These are phyloP conservation scores for Centropus unirufus DNA, from an alignment of 2,113 vertebrate genomes.

Conservation along the genomic window DNA sequence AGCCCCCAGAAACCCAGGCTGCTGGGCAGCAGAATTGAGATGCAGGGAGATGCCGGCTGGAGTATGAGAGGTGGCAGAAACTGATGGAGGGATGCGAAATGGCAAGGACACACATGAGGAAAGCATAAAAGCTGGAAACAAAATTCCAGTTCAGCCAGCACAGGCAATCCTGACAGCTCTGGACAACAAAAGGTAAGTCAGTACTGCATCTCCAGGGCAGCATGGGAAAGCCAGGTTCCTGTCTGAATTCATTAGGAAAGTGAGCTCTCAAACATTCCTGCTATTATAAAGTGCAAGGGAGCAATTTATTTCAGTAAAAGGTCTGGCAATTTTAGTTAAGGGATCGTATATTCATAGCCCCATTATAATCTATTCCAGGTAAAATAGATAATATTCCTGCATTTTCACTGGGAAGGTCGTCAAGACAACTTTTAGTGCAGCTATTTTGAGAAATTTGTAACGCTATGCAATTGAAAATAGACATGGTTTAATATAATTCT, in stretches of 20 bases:
- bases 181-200: not conserved
- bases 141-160: not conserved
- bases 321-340: not conserved
- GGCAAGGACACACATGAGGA: not conserved
- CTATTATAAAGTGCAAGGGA: not conserved
- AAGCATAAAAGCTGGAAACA: not conserved
- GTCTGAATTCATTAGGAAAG: not conserved
- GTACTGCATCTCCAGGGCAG: not conserved
- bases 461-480: not conserved
- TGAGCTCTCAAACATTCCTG: not conserved
- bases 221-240: not conserved
- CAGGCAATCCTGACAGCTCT: not conserved
- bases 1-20: not conserved
- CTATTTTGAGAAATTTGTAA: not conserved
- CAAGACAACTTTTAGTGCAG: conserved; percentile 1
- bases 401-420: conserved; percentile 4
- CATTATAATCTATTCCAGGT: not conserved
- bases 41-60: not conserved
- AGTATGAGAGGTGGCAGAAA: not conserved
- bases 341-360: not conserved
- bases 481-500: not conserved
- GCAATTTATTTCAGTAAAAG: not conserved
- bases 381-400: not conserved
- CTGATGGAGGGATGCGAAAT: not conserved
- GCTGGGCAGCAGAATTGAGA: not conserved